Base-by-base conservation (phyloP, 1,140 invertebrate genomes). In the Asbolus verrucosus region DNA sequence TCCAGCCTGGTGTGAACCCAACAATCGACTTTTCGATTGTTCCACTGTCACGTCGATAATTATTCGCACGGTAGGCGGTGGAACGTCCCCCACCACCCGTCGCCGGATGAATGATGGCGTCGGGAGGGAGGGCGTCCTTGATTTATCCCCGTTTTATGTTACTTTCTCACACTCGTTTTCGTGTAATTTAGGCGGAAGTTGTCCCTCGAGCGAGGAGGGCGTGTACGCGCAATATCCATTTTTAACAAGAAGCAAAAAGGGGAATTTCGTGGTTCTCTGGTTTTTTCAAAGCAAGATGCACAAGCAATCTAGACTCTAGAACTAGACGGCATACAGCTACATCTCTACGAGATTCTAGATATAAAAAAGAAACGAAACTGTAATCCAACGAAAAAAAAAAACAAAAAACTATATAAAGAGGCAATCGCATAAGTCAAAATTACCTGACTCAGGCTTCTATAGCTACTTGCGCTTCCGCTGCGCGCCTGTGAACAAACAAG, bases 361-460 rank as follows among this genome's bases (percentile, higher is more conserved):
- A 27, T 27, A 3, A 27, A 27, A 27, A n/a, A n/a, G n/a, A n/a
- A n/a, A n/a, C n/a, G n/a, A n/a, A 9, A 16, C 2, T 18, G 15
- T 43, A 43, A 6, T 43, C 16, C 41, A n/a, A n/a, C n/a, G n/a
- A n/a, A n/a, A 5, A 43, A 38, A 38, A 43, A 15, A 18, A 43
- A n/a, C 2, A 38, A 38, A 30, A 8, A 30, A 30, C 27, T 30
- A 30, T 30, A 8, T 30, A 30, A 30, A 36, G 33, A 36, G 33
- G 33, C 33, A 36, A n/a, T 36, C 33, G n/a, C 33, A 36, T 36
- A 36, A 36, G 11, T 11, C 33, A 36, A 36, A 27, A 3, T 88
- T 91, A 91, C 90, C 90, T 91, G 90, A 86, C 90, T 91, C 78
- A 91, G 87, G 86, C 90, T 91, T 89, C 90, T 91, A 91, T 91